These are phyloP conservation scores for Phalacrocorax aristotelis DNA, from an alignment of 2,113 vertebrate species.

Conservation along the genomic window DNA sequence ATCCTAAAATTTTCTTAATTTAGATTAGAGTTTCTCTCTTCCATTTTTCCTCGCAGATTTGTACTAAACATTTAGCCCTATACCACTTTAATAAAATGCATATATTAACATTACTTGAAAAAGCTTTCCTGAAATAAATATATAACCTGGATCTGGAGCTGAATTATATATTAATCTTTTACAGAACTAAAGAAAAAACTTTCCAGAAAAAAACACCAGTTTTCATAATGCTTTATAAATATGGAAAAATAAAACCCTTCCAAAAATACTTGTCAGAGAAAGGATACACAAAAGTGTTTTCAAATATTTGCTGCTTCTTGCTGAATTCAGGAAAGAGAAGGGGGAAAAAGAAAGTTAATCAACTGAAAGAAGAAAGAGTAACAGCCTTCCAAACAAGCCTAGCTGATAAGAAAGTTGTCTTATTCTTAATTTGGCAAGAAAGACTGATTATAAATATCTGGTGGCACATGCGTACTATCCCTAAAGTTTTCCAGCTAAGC, in stretches of 20 bases:
- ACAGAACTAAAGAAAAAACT: not conserved
- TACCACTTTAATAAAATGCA: not conserved
- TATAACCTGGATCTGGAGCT: not conserved
- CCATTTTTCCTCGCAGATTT: not conserved
- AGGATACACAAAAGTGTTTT: not conserved
- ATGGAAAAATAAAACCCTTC: not conserved
- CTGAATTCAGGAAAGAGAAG: not conserved
- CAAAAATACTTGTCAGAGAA: not conserved
- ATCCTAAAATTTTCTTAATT: not conserved
- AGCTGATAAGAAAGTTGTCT: not conserved
- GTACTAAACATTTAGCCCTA: not conserved
- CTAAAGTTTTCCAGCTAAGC: not conserved
- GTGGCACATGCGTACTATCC: not conserved
- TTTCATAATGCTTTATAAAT: not conserved
- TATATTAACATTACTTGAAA: not conserved
- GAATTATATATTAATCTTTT: not conserved
- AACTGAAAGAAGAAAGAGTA: not conserved
- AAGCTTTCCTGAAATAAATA: not conserved
- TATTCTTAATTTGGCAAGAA: not conserved
- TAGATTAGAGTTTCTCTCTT: not conserved
- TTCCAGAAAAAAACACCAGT: not conserved
- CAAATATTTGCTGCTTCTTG: not conserved
- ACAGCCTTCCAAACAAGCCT: not conserved
- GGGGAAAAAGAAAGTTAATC: not conserved
- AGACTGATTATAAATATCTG: not conserved